A percentile compares a stretch with the other conserved stretches of the same genome.
Evolutionary conservation across 2,797 vertebrate species (phyloP).

Genomic region (Sebastes ruberrimus): DNA sequence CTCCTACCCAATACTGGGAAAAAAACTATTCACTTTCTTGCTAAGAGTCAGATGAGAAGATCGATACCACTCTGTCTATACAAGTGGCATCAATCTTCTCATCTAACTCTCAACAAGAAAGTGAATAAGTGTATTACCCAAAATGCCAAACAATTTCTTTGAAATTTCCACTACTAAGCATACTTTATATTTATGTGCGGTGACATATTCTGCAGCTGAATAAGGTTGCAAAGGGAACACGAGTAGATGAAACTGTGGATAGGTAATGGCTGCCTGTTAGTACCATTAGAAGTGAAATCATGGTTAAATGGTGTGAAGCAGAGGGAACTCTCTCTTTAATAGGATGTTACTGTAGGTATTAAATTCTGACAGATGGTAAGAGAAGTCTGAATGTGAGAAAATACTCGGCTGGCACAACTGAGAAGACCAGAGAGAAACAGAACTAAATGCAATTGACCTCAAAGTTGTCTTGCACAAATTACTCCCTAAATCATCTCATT

Average conservation of each 20-base stretch:
- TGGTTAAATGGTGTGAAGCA: conserved; percentile 31
- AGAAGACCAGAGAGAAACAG: conserved; percentile 25
- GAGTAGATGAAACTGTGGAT: neutral
- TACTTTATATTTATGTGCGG: neutral
- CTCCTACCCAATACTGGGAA: neutral
- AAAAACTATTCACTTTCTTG: neutral
- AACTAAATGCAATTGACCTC: conserved; percentile 66
- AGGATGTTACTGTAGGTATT: conserved; percentile 21
- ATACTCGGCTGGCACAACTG: conserved; percentile 33
- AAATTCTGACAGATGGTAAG: conserved; percentile 58
- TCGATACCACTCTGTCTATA: neutral
- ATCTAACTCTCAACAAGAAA: neutral
- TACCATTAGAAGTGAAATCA: conserved; percentile 20
- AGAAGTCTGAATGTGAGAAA: conserved; percentile 43
- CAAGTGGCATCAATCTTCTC: neutral
- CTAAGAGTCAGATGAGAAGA: neutral
- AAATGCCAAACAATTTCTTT: neutral
- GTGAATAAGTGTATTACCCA: neutral
- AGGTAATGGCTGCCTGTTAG: conserved; percentile 3
- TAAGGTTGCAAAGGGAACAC: neutral
- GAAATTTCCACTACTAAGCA: neutral
- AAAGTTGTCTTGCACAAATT: conserved; percentile 64
- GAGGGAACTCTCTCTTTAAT: conserved; percentile 3
- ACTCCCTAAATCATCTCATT: conserved; percentile 70
- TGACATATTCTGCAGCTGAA: neutral